Percentiles rank a stretch among this genome's conserved stretches.
Conservation (phyloP, 2,888 invertebrate genomes). For the Drosophila yooni region DNA sequence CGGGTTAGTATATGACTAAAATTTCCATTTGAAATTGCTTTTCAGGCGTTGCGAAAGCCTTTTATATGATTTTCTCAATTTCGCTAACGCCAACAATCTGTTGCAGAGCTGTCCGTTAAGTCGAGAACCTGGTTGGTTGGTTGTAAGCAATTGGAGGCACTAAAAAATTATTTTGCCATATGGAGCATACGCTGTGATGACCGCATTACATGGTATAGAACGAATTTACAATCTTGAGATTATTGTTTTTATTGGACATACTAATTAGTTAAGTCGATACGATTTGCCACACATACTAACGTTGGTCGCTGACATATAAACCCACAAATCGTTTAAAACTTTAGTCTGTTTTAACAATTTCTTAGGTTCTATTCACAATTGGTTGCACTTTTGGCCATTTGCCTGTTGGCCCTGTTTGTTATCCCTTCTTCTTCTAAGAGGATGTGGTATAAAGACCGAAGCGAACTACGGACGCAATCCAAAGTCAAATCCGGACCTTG, state of each 20-base stretch:
- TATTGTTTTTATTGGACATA: not conserved
- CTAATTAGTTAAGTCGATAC: not conserved
- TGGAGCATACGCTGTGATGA: conserved; percentile 14
- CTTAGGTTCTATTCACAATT: conserved; percentile 29
- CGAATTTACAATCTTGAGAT: not conserved
- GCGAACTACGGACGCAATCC: conserved; percentile 31
- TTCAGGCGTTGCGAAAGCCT: conserved; percentile 35
- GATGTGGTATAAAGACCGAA: too few species aligned
- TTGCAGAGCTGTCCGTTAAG: not conserved
- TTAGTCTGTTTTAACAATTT: conserved; percentile 44
- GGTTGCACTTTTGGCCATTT: conserved; percentile 51
- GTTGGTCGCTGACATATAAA: conserved; percentile 34
- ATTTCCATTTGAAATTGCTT: conserved; percentile 57
- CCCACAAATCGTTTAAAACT: conserved; percentile 12
- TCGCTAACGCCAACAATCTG: conserved; percentile 47
- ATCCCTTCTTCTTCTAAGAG: conserved; percentile 4
- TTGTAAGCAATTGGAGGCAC: not conserved
- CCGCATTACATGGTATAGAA: not conserved
- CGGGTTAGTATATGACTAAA: conserved; percentile 2
- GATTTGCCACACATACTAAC: not conserved
- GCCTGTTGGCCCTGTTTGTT: conserved; percentile 56
- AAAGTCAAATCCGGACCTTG: conserved; percentile 54
- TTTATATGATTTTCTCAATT: conserved; percentile 31
- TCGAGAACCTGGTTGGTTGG: not conserved
- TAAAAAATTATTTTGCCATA: conserved; percentile 8